These are phyloP conservation scores for Brachionus koreanus DNA, from an alignment of 1,140 invertebrate genomes.

Conservation along the genomic window DNA sequence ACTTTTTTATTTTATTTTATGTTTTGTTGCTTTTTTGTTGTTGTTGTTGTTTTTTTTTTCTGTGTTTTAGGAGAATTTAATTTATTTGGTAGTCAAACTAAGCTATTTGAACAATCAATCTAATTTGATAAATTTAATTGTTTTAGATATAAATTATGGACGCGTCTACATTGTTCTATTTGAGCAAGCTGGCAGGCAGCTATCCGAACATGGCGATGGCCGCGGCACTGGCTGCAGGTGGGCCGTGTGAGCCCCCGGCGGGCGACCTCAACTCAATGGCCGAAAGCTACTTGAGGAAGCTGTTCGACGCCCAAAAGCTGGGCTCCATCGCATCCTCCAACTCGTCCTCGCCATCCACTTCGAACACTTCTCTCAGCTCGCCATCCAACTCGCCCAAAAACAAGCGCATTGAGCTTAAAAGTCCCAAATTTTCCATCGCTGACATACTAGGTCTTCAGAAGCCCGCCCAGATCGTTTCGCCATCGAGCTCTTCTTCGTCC, in stretches of 20 bases:
- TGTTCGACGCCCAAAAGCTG: not conserved
- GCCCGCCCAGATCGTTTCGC: not conserved
- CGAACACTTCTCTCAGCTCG: not conserved
- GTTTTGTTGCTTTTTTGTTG: too few relatives aligned
- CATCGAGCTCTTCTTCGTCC: not conserved
- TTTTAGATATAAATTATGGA: slow-evolving; percentile 40
- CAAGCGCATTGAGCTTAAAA: not conserved
- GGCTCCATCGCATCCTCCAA: not conserved
- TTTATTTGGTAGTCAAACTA: slow-evolving; percentile 25
- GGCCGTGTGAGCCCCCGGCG: not conserved
- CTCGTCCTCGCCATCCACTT: not conserved
- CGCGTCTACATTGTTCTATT: slow-evolving; percentile 41
- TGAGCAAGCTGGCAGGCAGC: slow-evolving; percentile 33
- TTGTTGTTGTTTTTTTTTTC: not conserved
- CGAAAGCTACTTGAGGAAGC: slow-evolving; percentile 20
- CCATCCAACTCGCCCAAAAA: not conserved
- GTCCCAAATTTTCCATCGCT: slow-evolving; percentile 7
- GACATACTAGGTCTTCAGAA: slow-evolving; percentile 14
- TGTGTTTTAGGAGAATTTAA: not conserved
- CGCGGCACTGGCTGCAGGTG: not conserved
- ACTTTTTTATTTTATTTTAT: not conserved
- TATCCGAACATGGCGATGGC: slow-evolving; percentile 39
- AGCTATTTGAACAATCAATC: not conserved
- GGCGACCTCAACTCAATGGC: slow-evolving; percentile 16
- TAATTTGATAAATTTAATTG: slow-evolving; percentile 11